Conservation (phyloP, 2,888 invertebrate species). For the Helicoverpa assulta region DNA sequence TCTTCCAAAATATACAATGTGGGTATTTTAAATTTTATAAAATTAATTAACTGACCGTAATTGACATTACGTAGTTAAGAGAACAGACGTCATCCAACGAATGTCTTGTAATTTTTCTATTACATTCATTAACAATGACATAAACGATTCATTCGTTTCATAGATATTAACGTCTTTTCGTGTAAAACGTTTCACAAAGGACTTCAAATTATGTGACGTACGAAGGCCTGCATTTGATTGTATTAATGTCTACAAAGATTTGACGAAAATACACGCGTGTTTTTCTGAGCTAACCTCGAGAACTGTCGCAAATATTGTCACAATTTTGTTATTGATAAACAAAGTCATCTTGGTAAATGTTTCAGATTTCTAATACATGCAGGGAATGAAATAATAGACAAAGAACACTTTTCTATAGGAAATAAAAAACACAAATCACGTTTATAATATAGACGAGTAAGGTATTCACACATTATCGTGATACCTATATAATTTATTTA, state of each 20-base stretch:
- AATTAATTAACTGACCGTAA: background rate
- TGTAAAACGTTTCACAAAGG: conserved; percentile 15
- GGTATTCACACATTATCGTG: conserved; percentile 2
- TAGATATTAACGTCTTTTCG: conserved; percentile 1
- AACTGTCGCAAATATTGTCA: no score
- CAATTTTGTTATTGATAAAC: background rate
- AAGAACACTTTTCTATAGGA: no score
- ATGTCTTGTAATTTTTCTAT: conserved; percentile 15
- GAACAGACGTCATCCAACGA: background rate
- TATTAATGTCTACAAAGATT: conserved; percentile 14
- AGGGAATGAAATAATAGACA: no score
- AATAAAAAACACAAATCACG: conserved; percentile 10
- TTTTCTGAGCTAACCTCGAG: background rate
- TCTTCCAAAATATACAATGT: background rate
- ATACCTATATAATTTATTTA: conserved; percentile 21
- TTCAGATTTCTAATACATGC: background rate
- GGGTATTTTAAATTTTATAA: background rate
- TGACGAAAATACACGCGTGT: conserved; percentile 3
- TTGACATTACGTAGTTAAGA: background rate
- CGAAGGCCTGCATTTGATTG: conserved; percentile 10
- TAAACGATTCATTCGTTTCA: background rate
- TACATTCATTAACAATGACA: background rate
- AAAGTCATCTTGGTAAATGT: conserved; percentile 13
- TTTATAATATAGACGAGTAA: conserved; percentile 9
- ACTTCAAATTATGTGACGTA: conserved; percentile 11